Base-by-base conservation (phyloP, 1,140 invertebrate species). In the Meteorus sp. region DNA sequence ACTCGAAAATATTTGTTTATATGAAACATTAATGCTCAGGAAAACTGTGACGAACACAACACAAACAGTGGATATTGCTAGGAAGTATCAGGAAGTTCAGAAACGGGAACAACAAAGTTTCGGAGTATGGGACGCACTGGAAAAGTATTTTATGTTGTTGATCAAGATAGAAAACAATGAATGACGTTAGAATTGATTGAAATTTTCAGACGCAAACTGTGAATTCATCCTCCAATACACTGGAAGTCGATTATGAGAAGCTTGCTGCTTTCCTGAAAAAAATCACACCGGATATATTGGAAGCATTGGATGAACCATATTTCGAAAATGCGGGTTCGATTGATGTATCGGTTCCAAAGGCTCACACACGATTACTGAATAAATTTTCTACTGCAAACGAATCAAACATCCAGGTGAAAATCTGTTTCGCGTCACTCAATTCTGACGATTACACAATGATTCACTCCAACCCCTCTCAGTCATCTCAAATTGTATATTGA, bases 271-370 rank as follows among this genome's bases (percentile, higher is more conserved):
- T 81, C 64, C 61, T 81, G 8, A 76, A 74, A 9, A 69, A 63
- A 29, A 72, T 81, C 4, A 76, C 75, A 17, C 78, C 80, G 23
- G 63, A 65, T 31, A 65, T 81, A 15, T 41, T 81, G 0, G 70
- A 76, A 47, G 73, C 70, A 27, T 66, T 81, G n/a, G 79, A 81
- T 57, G 76, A 81, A 60, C 61, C 71, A 41, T 66, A 78, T 59
- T n/a, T n/a, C n/a, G 73, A 71, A 11, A 76, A 61, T 41, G n/a
- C n/a, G n/a, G 67, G 65, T 62, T 73, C 73, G 11, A 79, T 81
- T 56, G 68, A 80, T 33, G 70, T 71, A 45, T 78, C 77, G 19
- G 68, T 71, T 50, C 31, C 69, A 13, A 45, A 63, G 1, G 52
- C 52, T 20, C 70, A 52, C 15, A 50, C 76, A 6, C 62, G 73